Base-by-base conservation (phyloP, 1,140 invertebrate genomes). In the Cydia strobilella region DNA sequence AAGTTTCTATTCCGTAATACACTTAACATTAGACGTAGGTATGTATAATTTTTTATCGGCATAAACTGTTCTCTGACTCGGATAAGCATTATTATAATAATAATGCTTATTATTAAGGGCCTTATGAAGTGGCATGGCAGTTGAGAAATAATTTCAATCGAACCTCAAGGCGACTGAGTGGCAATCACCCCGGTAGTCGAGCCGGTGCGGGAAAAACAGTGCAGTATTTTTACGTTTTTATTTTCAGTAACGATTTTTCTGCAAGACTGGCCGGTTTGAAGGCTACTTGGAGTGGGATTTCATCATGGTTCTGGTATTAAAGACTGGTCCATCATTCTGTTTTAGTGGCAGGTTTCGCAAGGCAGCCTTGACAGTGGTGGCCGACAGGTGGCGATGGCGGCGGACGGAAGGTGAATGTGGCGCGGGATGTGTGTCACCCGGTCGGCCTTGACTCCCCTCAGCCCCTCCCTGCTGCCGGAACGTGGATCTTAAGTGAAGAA, bases 1-100 rank as follows among this genome's bases (percentile, higher is more conserved):
- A 80, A 83, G 84, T 91, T 92, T 92, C 90, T 92, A 91, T 87
- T 92, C 85, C 84, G 82, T 87, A 89, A 87, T 87, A 90, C 82
- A 89, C 89, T 88, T 86, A 86, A 82, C 75, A 81, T 81, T 82
- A 79, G 82, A 81, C 35, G 35, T 31, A 27, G 77, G 80, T 76
- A 78, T 79, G 74, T 75, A 69, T 35, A 35, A 69, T 69, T 69
- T 9, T 35, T 7, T 51, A 51, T 51, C 7, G 48, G 48, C 5
- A 69, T 35, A n/a, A 35, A 66, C 35, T 27, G 27, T 66, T 25
- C 12, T 25, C 31, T 42, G 18, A 48, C 3, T 48, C 4, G 15
- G 9, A 39, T 15, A 39, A 69, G 13, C 15, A 18, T 18, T 20
- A 35, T 35, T 20, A 35, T 35, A 39, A 18, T 39, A 31, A 39